Percentiles rank a stretch among this genome's conserved stretches.
Conservation (phyloP, 2,113 vertebrate genomes). For the Talpa occidentalis region DNA sequence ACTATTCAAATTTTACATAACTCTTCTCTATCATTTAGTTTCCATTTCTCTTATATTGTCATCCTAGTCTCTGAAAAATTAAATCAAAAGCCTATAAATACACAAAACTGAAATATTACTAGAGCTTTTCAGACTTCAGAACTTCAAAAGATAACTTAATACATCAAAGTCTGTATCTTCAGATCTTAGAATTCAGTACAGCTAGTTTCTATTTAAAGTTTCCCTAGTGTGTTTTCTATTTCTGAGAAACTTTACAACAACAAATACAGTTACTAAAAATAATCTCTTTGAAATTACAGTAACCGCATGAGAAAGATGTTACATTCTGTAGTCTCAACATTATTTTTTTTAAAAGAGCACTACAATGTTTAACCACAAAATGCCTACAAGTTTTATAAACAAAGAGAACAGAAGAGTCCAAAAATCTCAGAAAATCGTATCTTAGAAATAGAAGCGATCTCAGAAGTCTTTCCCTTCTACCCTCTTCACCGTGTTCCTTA, state of each 20-base stretch:
- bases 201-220: constrained; percentile 79
- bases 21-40: background rate
- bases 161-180: constrained; percentile 45
- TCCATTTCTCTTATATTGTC: background rate
- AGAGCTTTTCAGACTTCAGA: constrained; percentile 40
- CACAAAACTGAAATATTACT: background rate
- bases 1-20: background rate
- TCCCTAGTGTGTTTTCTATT: constrained; percentile 79
- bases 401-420: constrained; percentile 64
- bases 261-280: constrained; percentile 84
- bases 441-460: background rate
- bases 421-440: constrained; percentile 53
- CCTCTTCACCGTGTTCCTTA: background rate
- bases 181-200: constrained; percentile 38
- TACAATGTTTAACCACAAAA: constrained; percentile 56
- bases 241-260: constrained; percentile 82
- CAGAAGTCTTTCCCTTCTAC: background rate
- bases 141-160: constrained; percentile 61
- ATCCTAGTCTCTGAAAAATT: constrained; percentile 7
- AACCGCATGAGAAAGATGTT: constrained; percentile 75
- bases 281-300: constrained; percentile 78
- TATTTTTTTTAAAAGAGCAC: constrained; percentile 51
- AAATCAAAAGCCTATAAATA: constrained; percentile 25
- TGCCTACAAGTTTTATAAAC: constrained; percentile 70
- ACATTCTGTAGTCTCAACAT: constrained; percentile 52